Evolutionary conservation across 2,888 invertebrate genomes (phyloP).

Genomic region (Schizotus pectinicornis): DNA sequence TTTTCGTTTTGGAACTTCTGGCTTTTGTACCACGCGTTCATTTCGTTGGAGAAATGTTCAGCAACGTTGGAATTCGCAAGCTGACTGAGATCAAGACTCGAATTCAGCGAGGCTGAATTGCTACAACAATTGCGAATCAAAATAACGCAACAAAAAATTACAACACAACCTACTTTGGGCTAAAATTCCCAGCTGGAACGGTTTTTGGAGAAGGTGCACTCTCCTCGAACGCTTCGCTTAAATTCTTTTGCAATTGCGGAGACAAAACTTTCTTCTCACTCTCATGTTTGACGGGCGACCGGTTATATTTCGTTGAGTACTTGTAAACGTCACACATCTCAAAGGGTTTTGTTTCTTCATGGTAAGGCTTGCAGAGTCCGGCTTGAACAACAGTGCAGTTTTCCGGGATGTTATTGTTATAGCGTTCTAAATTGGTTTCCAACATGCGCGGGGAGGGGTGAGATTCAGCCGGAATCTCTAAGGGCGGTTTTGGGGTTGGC

Average conservation of each 20-base stretch:
- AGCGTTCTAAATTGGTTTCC: conserved; percentile 53
- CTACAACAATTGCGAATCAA: conserved; percentile 36
- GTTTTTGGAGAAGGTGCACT: background rate
- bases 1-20: conserved; percentile 48
- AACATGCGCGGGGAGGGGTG: conserved; percentile 51
- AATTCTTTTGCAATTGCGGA: conserved; percentile 30
- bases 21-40: conserved; percentile 64
- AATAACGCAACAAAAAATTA: background rate
- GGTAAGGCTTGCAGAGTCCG: conserved; percentile 88
- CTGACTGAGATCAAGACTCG: conserved; percentile 49
- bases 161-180: background rate
- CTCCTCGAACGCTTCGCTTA: conserved; percentile 40
- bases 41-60: conserved; percentile 62
- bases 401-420: conserved; percentile 73
- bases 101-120: conserved; percentile 43
- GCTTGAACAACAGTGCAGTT: conserved; percentile 86
- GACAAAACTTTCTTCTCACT: conserved; percentile 22
- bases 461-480: conserved; percentile 58
- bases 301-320: conserved; percentile 94
- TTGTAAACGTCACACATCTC: conserved; percentile 99
- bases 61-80: conserved; percentile 51
- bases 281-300: conserved; percentile 45
- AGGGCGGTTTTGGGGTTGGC: conserved; percentile 45
- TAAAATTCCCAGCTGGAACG: background rate
- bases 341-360: conserved; percentile 95